These are phyloP conservation scores for Nymphalis c-album DNA, from an alignment of 2,888 invertebrate species.

Conservation along the genomic window DNA sequence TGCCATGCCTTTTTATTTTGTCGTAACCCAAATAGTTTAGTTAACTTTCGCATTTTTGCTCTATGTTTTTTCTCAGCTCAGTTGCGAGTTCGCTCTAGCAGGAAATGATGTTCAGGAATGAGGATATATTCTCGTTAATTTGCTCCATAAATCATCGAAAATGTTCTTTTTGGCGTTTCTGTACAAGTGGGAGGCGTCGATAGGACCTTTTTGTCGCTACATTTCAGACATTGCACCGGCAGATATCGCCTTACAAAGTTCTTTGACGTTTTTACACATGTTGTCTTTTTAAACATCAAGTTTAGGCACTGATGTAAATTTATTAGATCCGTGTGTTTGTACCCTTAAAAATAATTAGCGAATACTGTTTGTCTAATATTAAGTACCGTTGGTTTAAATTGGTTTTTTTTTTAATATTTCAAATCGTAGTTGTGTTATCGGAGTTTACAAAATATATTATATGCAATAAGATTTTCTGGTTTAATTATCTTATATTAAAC, in stretches of 20 bases:
- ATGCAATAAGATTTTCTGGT: too few species aligned
- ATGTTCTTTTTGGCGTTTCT: slow-evolving; percentile 68
- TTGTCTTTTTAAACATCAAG: slow-evolving; percentile 39
- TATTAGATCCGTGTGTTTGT: slow-evolving; percentile 29
- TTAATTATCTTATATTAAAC: too few species aligned
- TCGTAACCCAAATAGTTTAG: background rate
- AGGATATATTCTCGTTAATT: slow-evolving; percentile 81
- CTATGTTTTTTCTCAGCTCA: slow-evolving; percentile 61
- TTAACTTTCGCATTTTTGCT: slow-evolving; percentile 55
- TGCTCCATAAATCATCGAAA: slow-evolving; percentile 80
- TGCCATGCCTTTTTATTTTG: background rate
- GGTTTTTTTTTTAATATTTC: background rate
- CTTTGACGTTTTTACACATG: slow-evolving; percentile 51
- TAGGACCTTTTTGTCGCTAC: slow-evolving; percentile 66
- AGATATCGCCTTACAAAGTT: slow-evolving; percentile 62
- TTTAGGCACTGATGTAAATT: slow-evolving; percentile 33
- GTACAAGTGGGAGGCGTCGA: slow-evolving; percentile 52
- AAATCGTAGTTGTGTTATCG: too few species aligned
- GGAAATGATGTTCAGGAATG: slow-evolving; percentile 80
- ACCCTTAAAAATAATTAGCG: background rate
- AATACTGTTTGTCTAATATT: background rate
- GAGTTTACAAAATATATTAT: too few species aligned
- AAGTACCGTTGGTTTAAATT: background rate
- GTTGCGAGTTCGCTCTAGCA: slow-evolving; percentile 73
- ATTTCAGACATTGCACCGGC: slow-evolving; percentile 51